Evolutionary conservation across 2,113 vertebrate genomes (phyloP), one percentile per base, ranked within the genome.

Genomic region (Chloropsis cyanopogon): DNA sequence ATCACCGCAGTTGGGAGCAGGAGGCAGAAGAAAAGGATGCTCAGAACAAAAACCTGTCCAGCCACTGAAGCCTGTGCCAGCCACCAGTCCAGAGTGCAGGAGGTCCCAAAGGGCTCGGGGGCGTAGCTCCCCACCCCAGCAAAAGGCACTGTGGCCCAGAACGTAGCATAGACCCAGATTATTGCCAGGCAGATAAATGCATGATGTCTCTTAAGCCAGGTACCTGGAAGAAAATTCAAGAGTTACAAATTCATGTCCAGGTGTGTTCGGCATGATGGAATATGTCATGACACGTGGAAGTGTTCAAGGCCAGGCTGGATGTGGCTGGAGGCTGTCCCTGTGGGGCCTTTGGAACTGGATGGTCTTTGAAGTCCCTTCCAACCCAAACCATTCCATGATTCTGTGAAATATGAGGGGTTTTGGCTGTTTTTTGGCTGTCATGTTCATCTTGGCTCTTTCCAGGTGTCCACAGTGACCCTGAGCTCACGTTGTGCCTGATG

Each of bases 71-170:
- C 98, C 95, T 99, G 99, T 0, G 99, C 98, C 95, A 99, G 97
- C 99, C 99, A 99, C 99, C 99, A 99, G 97, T 99, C 98, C 97
- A 99, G 95, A 5, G 99, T 99, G 97, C 99, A 99, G 9, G 99
- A 99, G 33, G 99, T 99, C 75, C 99, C 99, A 22, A 99, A 99
- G 1, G 99, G 99, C 91, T 99, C 99, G 0, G 99, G 99, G 41
- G 98, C 99, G 6, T 99, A 99, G 96, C 82, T 98, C 4, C 99
- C 99, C 97, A 99, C 98, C 72, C 99, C 99, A 39, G 99, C 90
- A 94, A 99, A 97, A 33, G 99, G 99, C 97, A 99, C 99, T 1
- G 98, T 99, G 87, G 99, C 99, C 99, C 99, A 99, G 95, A 99
- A 99, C 0, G 91, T 97, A 12, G 98, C 98, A 73, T 99, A 99